Evolutionary conservation across 2,113 vertebrate species (phyloP).

Genomic region (Hydrolagus affinis): DNA sequence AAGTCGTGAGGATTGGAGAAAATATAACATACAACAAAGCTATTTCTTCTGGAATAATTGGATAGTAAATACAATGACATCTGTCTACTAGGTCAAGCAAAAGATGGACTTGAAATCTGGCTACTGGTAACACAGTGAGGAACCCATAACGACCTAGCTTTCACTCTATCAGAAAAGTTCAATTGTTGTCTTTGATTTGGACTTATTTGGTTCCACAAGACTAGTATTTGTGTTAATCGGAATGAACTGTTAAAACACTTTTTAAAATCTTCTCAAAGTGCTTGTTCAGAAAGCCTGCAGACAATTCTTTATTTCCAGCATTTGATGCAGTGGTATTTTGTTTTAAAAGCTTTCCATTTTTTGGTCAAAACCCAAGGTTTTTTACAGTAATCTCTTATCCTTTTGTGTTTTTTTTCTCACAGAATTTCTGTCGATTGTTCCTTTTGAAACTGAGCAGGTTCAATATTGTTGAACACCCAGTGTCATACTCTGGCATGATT

Average conservation of each 20-base stretch:
- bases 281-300: background rate
- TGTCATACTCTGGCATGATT: slow-evolving; percentile 69
- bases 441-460: slow-evolving; percentile 64
- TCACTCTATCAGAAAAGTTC: background rate
- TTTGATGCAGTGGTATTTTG: background rate
- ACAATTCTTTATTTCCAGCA: background rate
- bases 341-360: background rate
- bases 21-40: no score
- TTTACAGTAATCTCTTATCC: background rate
- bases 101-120: no score
- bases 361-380: background rate
- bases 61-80: no score
- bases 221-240: background rate
- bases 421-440: background rate
- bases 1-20: no score
- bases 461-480: slow-evolving; percentile 53
- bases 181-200: background rate
- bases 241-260: background rate
- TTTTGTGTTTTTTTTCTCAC: background rate
- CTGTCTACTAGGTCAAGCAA: no score
- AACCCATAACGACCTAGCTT: background rate
- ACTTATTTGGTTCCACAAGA: background rate
- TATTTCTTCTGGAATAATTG: no score
- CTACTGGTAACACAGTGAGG: no score
- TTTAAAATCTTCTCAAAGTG: background rate